Percentiles rank a stretch among this genome's conserved stretches.
These are phyloP conservation scores for Amorpha juglandis DNA, from an alignment of 2,888 invertebrate genomes.

Conservation along the genomic window DNA sequence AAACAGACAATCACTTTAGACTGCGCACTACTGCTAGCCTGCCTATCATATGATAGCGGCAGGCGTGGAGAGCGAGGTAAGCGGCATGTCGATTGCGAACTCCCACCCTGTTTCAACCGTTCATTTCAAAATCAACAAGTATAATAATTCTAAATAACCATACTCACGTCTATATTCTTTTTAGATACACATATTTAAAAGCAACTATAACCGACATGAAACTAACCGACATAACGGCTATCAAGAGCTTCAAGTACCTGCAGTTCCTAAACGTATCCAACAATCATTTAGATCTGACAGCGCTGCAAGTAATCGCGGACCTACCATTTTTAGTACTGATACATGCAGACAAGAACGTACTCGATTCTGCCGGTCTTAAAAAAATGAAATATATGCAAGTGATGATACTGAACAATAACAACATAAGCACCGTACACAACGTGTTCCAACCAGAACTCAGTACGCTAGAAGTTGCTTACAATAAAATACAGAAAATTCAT, in stretches of 20 bases:
- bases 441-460: conserved; percentile 82
- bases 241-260: conserved; percentile 80
- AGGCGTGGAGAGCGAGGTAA: too few relatives aligned
- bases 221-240: conserved; percentile 79
- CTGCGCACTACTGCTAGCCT: too few relatives aligned
- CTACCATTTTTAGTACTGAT: conserved; percentile 83
- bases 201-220: conserved; percentile 75
- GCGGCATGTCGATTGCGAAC: too few relatives aligned
- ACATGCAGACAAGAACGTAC: conserved; percentile 82
- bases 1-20: too few relatives aligned
- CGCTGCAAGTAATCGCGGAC: conserved; percentile 73
- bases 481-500: conserved; percentile 63
- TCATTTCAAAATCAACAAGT: background rate
- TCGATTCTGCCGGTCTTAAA: conserved; percentile 75
- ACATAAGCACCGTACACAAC: conserved; percentile 76
- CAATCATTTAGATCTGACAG: conserved; percentile 76
- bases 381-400: conserved; percentile 85
- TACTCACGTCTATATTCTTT: conserved; percentile 30
- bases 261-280: conserved; percentile 84
- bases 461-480: conserved; percentile 82
- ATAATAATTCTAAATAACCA: background rate
- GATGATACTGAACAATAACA: conserved; percentile 81
- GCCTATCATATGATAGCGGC: too few relatives aligned
- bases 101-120: too few relatives aligned
- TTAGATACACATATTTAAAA: conserved; percentile 85